Base-by-base conservation (phyloP, 2,888 invertebrate species). In the Phlogophora meticulosa region DNA sequence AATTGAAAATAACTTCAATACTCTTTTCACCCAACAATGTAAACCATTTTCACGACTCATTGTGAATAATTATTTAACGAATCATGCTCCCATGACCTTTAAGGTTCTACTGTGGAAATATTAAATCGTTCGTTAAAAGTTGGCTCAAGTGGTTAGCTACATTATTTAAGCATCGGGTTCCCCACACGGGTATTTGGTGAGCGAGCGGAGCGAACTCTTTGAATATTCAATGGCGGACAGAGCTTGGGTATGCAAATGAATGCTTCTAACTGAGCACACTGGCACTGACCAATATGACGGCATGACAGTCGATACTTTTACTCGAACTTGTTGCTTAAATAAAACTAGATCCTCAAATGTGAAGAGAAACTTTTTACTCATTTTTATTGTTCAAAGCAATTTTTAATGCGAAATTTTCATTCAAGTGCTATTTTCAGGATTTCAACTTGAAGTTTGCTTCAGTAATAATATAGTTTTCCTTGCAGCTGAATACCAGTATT, bases 161-260 rank as follows among this genome's bases (percentile, higher is more conserved):
- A 80, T 77, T 59, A 76, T 76, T 76, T 76, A 76, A 76, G 43
- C 55, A 77, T 49, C 24, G 62, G 76, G 70, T 76, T 76, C 71
- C 68, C 75, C 59, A 65, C 43, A 49, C 40, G 72, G 40, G 34
- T 40, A n/a, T 75, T 68, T 53, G 42, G 55, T 56, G 68, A 51
- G 36, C 58, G 46, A 43, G 53, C 43, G 51, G 42, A 51, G 46
- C 24, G 20, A 53, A 49, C 53, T 59, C 52, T 65, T 61, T 83
- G 85, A 82, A 84, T 84, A 84, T 83, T 83, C 83, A 72, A 72
- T 76, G 72, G n/a, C 63, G 34, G 65, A 53, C 68, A 55, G 48
- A 56, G 81, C 60, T 78, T 70, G 24, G 69, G 58, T 74, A 79
- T 84, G 80, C 76, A 83, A 79, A 84, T 81, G 17, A 77, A 77